A percentile compares a stretch with the other conserved stretches of the same genome.
phyloP scores from a whole-genome alignment of 2,797 vertebrate genomes.

The Melanotaenia boesemani region DNA sequence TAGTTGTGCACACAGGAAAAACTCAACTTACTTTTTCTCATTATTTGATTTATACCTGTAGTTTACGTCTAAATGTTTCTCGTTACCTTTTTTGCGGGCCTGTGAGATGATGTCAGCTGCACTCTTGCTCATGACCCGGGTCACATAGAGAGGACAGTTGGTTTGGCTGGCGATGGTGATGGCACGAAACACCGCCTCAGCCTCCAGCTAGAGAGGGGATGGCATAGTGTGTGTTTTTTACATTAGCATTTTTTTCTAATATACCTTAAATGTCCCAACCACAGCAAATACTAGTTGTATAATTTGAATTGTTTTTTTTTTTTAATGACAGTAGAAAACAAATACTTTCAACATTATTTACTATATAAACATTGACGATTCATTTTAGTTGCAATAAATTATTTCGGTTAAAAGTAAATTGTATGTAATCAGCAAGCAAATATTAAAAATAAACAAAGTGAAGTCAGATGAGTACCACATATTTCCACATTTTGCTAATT shows the following conservation, averaged over 20 bases:
- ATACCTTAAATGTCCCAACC: constrained; percentile 36
- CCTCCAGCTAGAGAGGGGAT: constrained; percentile 88
- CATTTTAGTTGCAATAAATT: neutral
- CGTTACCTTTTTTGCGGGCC: constrained; percentile 95
- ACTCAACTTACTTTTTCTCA: neutral
- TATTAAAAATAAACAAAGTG: constrained; percentile 1
- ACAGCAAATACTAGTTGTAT: constrained; percentile 29
- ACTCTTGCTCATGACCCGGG: constrained; percentile 98
- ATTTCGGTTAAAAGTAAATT: neutral
- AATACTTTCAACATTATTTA: constrained; percentile 41
- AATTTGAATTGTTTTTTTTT: constrained; percentile 31
- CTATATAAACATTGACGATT: constrained; percentile 3
- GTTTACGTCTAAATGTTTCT: neutral
- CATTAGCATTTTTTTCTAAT: constrained; percentile 40
- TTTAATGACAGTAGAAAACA: constrained; percentile 23
- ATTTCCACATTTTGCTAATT: neutral
- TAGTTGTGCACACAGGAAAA: neutral
- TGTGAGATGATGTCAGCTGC: constrained; percentile 98
- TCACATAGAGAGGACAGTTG: constrained; percentile 97
- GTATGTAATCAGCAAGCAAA: constrained; percentile 6
- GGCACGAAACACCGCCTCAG: constrained; percentile 96
- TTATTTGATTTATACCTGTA: neutral
- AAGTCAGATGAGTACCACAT: neutral
- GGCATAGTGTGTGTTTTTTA: constrained; percentile 33
- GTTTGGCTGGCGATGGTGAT: constrained; percentile 98